phyloP scores from a whole-genome alignment of 2,797 vertebrate genomes.

The Avahi laniger region DNA sequence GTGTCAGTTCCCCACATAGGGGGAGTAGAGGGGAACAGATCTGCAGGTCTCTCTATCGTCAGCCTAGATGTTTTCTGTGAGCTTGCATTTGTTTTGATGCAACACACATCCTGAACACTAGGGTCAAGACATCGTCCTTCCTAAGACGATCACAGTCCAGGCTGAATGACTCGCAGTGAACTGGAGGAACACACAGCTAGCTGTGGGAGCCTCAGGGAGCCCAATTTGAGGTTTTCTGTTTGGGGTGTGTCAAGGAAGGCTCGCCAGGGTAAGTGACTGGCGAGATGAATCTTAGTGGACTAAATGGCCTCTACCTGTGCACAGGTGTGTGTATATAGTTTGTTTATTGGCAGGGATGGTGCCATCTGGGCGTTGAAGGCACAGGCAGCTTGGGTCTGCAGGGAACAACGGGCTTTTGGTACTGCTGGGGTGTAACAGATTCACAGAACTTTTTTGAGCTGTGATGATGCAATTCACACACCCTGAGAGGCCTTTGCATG shows the following conservation, averaged over 20 bases:
- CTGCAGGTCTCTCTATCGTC: background rate
- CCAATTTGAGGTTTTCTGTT: background rate
- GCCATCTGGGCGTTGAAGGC: background rate
- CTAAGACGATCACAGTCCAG: background rate
- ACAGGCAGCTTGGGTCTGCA: no score
- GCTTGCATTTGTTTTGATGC: background rate
- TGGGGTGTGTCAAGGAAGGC: background rate
- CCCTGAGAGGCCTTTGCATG: background rate
- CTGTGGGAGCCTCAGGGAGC: background rate
- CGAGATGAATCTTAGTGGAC: background rate
- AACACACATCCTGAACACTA: background rate
- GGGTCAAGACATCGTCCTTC: background rate
- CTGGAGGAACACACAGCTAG: background rate
- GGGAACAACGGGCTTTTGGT: background rate
- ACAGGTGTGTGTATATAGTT: background rate
- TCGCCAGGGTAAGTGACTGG: background rate
- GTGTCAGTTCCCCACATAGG: no score
- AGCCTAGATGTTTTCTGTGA: background rate
- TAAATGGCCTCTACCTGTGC: background rate
- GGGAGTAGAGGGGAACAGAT: background rate
- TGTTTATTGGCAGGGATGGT: background rate
- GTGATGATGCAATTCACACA: background rate
- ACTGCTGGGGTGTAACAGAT: background rate
- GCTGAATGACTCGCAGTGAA: background rate
- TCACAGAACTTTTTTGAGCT: background rate